Evolutionary conservation across 2,113 vertebrate species (phyloP), one percentile per base, ranked within the genome.

Genomic region (Condylura cristata): DNA sequence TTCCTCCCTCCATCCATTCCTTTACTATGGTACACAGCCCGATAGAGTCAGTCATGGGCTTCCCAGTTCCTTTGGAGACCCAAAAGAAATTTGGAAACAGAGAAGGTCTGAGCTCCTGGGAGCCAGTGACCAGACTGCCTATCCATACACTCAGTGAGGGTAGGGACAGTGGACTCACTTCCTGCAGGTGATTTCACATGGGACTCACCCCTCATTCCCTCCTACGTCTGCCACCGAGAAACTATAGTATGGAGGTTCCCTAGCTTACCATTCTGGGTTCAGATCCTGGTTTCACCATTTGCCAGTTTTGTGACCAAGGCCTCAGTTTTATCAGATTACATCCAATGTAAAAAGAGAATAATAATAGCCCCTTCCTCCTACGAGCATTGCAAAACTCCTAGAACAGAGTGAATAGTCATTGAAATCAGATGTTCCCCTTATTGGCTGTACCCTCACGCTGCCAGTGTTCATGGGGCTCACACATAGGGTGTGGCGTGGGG

Each of bases 11-110:
- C n/a, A n/a, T n/a, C n/a, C n/a, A n/a, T n/a, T n/a, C n/a, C n/a
- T n/a, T n/a, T n/a, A n/a, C n/a, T n/a, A n/a, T n/a, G n/a, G 32
- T 44, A 60, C 46, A 58, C 22, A 10, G 16, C 70, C 66, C 0
- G 0, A 39, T 30, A 2, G 32, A 20, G 71, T 3, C 10, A 7
- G 58, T 53, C 58, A 4, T 17, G 2, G 0, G 46, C 26, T 75
- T 37, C 22, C 39, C 26, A 26, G 51, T n/a, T 32, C n/a, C 46
- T 65, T 20, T 39, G 34, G 46, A 53, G 20, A 10, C 18, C 37
- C 71, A 48, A 20, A 48, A 20, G 46, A 18, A 37, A 17, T 28
- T 61, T 56, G 26, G 85, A 46, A 56, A 14, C 58, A 53, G 58
- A 63, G 20, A 17, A 12, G 53, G 20, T 3, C 3, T 2, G 24